Conservation (phyloP, 2,888 invertebrate species). For the Microdon myrmicae region DNA sequence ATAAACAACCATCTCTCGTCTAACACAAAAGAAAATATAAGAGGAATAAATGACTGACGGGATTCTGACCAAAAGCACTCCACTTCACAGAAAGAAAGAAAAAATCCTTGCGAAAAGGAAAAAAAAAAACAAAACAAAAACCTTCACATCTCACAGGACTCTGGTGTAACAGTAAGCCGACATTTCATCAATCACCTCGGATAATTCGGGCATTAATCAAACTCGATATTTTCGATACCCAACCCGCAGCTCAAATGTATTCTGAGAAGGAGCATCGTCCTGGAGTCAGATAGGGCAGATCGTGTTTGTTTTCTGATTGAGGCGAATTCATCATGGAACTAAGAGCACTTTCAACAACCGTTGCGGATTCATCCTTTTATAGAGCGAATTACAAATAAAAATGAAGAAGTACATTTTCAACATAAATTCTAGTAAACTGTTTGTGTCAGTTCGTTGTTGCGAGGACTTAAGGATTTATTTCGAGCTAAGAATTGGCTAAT, state of each 20-base stretch:
- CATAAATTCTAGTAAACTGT: no score
- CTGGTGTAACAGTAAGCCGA: slow-evolving; percentile 53
- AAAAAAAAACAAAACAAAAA: slow-evolving; percentile 8
- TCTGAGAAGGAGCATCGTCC: no score
- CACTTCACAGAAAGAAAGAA: slow-evolving; percentile 5
- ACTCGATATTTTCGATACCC: slow-evolving; percentile 52
- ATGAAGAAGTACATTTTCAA: no score
- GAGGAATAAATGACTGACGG: slow-evolving; percentile 22
- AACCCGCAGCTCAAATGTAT: slow-evolving; percentile 21
- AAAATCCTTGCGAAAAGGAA: slow-evolving; percentile 8
- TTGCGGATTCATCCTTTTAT: no score
- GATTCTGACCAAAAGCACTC: slow-evolving; percentile 12
- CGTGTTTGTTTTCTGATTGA: background rate
- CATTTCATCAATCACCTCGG: slow-evolving; percentile 56
- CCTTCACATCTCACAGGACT: slow-evolving; percentile 33
- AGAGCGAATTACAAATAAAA: background rate
- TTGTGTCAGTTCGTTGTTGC: no score
- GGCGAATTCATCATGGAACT: slow-evolving; percentile 41
- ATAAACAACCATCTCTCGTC: slow-evolving; percentile 30
- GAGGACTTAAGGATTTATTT: no score
- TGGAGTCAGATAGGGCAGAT: background rate
- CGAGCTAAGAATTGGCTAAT: no score
- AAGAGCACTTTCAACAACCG: slow-evolving; percentile 42
- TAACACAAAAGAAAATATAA: slow-evolving; percentile 15
- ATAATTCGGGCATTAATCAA: slow-evolving; percentile 57